These are phyloP conservation scores for Rutilus rutilus DNA, from an alignment of 2,113 vertebrate species.

Conservation along the genomic window DNA sequence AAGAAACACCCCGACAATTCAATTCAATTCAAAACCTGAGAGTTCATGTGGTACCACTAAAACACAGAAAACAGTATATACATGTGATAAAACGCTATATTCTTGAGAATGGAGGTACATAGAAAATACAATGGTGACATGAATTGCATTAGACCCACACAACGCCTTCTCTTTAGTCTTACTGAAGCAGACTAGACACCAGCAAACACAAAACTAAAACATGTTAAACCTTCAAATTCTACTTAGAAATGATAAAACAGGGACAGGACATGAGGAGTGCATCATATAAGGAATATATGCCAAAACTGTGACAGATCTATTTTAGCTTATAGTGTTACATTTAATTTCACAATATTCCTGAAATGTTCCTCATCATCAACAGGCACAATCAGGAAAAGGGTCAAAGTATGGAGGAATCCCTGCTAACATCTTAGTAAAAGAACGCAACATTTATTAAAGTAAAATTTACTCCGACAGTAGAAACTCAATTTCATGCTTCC, in stretches of 20 bases:
- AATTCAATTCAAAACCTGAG: conserved; percentile 78
- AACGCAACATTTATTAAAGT: background rate
- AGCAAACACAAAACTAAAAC: conserved; percentile 19
- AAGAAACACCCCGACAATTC: conserved; percentile 63
- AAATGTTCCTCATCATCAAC: background rate
- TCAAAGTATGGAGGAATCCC: background rate
- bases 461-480: conserved; percentile 21
- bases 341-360: conserved; percentile 7
- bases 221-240: conserved; percentile 5
- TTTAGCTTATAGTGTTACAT: conserved; percentile 11
- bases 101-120: conserved; percentile 49
- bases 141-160: conserved; percentile 44
- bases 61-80: conserved; percentile 66
- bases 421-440: background rate
- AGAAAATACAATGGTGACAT: conserved; percentile 51
- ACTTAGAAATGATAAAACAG: background rate
- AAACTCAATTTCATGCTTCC: conserved; percentile 20
- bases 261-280: conserved; percentile 9
- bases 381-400: background rate
- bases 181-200: background rate
- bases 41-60: conserved; percentile 70
- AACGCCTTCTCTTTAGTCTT: conserved; percentile 22
- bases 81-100: conserved; percentile 61
- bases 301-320: background rate
- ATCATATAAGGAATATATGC: conserved; percentile 23